A percentile compares a stretch with the other conserved stretches of the same genome.
Evolutionary conservation across 1,140 invertebrate species (phyloP).

Genomic region (Halotydeus destructor): DNA sequence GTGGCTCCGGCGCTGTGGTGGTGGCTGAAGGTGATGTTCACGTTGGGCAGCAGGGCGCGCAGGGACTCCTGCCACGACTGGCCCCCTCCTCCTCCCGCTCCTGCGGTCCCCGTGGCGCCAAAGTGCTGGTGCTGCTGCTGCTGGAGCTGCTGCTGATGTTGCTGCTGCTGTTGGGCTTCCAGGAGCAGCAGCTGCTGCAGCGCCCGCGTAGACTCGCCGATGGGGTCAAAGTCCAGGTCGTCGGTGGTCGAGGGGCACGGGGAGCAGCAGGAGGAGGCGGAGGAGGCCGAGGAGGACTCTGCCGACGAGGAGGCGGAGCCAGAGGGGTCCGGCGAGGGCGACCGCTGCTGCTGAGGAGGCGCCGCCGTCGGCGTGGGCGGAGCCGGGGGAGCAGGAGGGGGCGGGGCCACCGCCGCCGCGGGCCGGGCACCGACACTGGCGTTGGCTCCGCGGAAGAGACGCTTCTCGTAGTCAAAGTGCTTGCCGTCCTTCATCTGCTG

Average conservation of each 20-base stretch:
- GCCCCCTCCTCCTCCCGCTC: background rate
- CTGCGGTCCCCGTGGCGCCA: background rate
- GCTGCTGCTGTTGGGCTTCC: background rate
- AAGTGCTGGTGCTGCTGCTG: background rate
- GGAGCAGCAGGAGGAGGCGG: background rate
- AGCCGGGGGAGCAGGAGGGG: too few relatives aligned
- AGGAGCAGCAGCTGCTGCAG: conserved; percentile 8
- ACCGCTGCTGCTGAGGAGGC: too few relatives aligned
- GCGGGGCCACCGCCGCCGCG: too few relatives aligned
- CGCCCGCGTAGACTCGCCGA: conserved; percentile 9
- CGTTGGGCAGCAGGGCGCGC: conserved; percentile 12
- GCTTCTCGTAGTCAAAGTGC: conserved; percentile 15
- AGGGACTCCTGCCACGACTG: conserved; percentile 8
- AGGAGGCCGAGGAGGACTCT: background rate
- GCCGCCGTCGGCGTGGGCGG: too few relatives aligned
- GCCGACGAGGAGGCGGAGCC: too few relatives aligned
- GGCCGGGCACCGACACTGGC: too few relatives aligned
- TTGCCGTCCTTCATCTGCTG: conserved; percentile 75
- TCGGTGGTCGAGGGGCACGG: conserved; percentile 5
- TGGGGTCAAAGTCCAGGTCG: conserved; percentile 16
- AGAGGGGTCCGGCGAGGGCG: too few relatives aligned
- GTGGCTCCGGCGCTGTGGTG: too few relatives aligned
- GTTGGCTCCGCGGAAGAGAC: background rate
- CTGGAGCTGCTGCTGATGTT: conserved; percentile 1
- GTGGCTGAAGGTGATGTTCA: conserved; percentile 14